Conservation (phyloP, 2,888 invertebrate genomes). For the Metellina segmentata region DNA sequence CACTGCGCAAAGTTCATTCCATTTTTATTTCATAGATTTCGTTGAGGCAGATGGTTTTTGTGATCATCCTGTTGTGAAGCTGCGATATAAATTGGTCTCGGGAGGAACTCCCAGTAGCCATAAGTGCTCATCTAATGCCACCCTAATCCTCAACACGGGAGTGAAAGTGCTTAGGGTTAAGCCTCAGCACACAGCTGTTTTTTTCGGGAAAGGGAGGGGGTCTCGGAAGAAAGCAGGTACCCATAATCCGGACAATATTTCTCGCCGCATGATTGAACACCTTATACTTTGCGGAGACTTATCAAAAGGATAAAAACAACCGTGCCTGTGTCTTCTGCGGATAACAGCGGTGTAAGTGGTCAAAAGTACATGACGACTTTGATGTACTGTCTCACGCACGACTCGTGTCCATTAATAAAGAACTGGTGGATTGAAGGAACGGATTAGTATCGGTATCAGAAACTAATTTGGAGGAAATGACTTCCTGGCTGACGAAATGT, state of each 20-base stretch:
- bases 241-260: slow-evolving; percentile 55
- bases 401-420: no score
- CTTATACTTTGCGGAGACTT: slow-evolving; percentile 30
- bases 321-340: background rate
- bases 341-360: no score
- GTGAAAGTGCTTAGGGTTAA: slow-evolving; percentile 68
- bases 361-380: no score
- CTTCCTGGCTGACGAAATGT: no score
- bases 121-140: slow-evolving; percentile 64
- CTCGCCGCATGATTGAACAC: slow-evolving; percentile 61
- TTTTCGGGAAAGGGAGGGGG: background rate
- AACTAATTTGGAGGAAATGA: no score
- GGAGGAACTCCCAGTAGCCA: background rate
- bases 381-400: no score
- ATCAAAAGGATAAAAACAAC: slow-evolving; percentile 25
- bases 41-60: background rate
- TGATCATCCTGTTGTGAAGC: slow-evolving; percentile 8
- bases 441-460: no score
- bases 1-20: background rate
- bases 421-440: no score
- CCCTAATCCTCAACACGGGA: slow-evolving; percentile 21
- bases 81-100: slow-evolving; percentile 46
- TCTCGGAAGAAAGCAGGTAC: slow-evolving; percentile 20
- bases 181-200: slow-evolving; percentile 56
- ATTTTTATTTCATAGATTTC: background rate